phyloP scores from a whole-genome alignment of 2,888 invertebrate genomes.

The Platycheirus albimanus region DNA sequence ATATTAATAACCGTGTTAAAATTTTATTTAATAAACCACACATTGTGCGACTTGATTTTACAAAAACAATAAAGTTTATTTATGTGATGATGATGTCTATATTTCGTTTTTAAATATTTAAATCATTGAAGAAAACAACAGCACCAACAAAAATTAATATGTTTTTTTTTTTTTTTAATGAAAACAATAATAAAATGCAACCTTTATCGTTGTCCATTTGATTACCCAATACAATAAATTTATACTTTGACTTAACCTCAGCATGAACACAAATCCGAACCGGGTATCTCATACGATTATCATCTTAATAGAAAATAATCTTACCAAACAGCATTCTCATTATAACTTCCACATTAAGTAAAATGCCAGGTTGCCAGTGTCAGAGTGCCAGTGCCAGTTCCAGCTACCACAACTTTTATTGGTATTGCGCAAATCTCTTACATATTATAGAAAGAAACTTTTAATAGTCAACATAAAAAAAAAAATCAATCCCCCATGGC shows the following conservation, averaged over 20 bases:
- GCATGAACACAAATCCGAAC: neutral
- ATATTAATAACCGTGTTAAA: no score
- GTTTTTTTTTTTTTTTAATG: neutral
- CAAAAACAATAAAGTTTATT: conserved; percentile 1
- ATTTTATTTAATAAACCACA: no score
- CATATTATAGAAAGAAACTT: neutral
- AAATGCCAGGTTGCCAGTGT: no score
- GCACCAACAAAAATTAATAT: neutral
- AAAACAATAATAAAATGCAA: conserved; percentile 24
- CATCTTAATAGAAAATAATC: conserved; percentile 26
- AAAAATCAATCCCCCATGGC: conserved; percentile 22
- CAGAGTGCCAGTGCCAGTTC: no score
- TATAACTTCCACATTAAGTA: neutral
- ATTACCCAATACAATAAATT: conserved; percentile 18
- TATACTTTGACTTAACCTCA: conserved; percentile 1
- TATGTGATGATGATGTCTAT: no score
- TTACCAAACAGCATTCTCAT: conserved; percentile 17
- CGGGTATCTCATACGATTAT: conserved; percentile 1
- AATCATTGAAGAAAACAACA: neutral
- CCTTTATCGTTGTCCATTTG: conserved; percentile 4
- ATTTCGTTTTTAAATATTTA: conserved; percentile 4
- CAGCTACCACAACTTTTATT: neutral
- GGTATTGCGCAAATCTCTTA: conserved; percentile 37
- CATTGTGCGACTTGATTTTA: neutral
- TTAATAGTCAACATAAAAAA: conserved; percentile 17